Conservation (phyloP, 2,888 invertebrate genomes). For the Poecilus cupreus region DNA sequence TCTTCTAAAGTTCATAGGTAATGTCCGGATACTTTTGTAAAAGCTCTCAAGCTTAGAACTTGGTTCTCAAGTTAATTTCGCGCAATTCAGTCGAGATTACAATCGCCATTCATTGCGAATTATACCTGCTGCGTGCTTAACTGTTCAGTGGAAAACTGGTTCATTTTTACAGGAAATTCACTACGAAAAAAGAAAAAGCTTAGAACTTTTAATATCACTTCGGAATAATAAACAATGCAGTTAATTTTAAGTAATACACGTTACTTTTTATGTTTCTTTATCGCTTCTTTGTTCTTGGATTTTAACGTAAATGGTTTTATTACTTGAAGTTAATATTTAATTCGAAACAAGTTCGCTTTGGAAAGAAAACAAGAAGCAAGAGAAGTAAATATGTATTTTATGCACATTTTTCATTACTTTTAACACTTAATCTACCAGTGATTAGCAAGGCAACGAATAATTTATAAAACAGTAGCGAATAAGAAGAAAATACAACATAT, state of each 20-base stretch:
- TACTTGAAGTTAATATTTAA: not conserved
- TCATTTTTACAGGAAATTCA: constrained; percentile 20
- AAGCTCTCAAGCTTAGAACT: not conserved
- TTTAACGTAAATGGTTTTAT: not conserved
- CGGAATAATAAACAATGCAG: constrained; percentile 38
- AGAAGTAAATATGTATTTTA: too few relatives aligned
- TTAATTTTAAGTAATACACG: constrained; percentile 23
- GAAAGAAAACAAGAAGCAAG: not conserved
- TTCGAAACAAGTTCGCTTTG: too few relatives aligned
- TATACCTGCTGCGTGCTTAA: constrained; percentile 34
- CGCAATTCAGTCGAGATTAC: constrained; percentile 38
- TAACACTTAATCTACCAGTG: too few relatives aligned
- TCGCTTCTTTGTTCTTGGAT: not conserved
- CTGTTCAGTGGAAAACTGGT: constrained; percentile 3
- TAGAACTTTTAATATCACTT: constrained; percentile 37
- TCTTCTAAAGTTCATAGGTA: not conserved
- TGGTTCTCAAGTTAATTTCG: constrained; percentile 35
- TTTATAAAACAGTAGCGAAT: too few relatives aligned
- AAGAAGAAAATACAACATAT: too few relatives aligned
- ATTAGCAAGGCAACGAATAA: too few relatives aligned
- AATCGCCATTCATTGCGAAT: constrained; percentile 46
- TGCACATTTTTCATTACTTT: too few relatives aligned
- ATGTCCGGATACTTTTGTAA: constrained; percentile 21
- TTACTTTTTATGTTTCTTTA: constrained; percentile 18
- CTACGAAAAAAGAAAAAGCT: constrained; percentile 12